Evolutionary conservation across 1,140 invertebrate genomes (phyloP).

Genomic region (Sarcophaga bullata): DNA sequence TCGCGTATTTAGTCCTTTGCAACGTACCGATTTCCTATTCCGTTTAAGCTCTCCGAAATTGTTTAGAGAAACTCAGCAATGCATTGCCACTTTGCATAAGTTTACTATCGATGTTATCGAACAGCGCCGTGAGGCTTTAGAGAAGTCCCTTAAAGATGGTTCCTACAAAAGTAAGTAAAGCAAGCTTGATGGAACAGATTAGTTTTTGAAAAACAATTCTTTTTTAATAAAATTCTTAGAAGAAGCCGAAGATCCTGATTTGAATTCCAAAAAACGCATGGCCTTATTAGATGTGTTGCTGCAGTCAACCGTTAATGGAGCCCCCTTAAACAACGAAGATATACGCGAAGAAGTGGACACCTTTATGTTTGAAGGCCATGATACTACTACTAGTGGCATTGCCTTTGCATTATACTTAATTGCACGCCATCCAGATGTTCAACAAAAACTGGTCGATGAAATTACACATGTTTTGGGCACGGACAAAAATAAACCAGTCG

Average conservation of each 20-base stretch:
- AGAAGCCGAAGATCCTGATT: background rate
- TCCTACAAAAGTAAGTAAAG: slow-evolving; percentile 13
- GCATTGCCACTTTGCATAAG: slow-evolving; percentile 74
- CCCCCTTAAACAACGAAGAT: slow-evolving; percentile 73
- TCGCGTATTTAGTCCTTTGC: slow-evolving; percentile 51
- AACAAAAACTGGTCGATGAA: slow-evolving; percentile 72
- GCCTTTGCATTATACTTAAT: slow-evolving; percentile 70
- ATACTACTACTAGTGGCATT: slow-evolving; percentile 75
- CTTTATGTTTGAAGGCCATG: slow-evolving; percentile 83
- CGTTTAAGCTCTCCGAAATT: slow-evolving; percentile 50
- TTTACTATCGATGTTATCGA: slow-evolving; percentile 74
- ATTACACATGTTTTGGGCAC: slow-evolving; percentile 69
- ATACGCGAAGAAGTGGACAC: slow-evolving; percentile 81
- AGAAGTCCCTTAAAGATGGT: slow-evolving; percentile 50
- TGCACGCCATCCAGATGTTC: slow-evolving; percentile 69
- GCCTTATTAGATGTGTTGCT: slow-evolving; percentile 83
- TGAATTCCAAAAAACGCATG: slow-evolving; percentile 69
- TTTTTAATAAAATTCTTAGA: background rate
- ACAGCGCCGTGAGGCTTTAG: slow-evolving; percentile 62
- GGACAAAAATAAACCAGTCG: slow-evolving; percentile 51
- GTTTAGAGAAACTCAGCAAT: slow-evolving; percentile 67
- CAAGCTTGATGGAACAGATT: background rate
- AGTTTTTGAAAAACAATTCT: background rate
- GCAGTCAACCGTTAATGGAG: slow-evolving; percentile 69
- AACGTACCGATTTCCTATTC: slow-evolving; percentile 50